Conservation (phyloP, 2,888 invertebrate species). For the Dorcus parallelipipedus region DNA sequence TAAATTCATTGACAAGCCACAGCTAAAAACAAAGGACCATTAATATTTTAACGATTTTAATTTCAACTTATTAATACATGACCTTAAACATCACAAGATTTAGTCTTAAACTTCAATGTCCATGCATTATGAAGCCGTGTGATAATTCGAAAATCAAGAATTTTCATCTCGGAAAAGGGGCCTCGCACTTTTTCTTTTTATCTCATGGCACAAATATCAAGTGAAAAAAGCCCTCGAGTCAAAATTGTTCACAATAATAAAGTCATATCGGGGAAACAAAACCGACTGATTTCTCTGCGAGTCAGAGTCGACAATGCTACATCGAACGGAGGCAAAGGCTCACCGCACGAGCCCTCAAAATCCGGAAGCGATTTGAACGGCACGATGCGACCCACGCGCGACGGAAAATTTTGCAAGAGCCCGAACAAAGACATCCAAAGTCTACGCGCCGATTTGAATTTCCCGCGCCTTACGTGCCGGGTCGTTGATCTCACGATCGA, state of each 20-base stretch:
- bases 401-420: conserved; percentile 4
- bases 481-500: conserved; percentile 26
- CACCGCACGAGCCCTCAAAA: neutral
- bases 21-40: no score
- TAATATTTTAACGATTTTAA: no score
- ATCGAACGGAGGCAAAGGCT: neutral
- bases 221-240: no score
- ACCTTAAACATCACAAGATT: neutral
- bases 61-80: neutral
- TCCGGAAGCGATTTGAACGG: neutral
- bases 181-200: no score
- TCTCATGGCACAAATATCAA: no score
- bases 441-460: conserved; percentile 9
- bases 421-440: neutral
- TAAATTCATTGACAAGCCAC: no score
- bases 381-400: neutral
- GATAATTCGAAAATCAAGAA: neutral
- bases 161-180: no score
- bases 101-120: neutral
- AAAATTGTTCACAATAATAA: no score
- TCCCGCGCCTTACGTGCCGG: conserved; percentile 11
- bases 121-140: neutral
- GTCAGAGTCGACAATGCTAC: neutral
- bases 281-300: neutral
- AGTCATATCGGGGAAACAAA: no score